Evolutionary conservation across 2,888 invertebrate genomes (phyloP).

Genomic region (Hypercompe scribonia): DNA sequence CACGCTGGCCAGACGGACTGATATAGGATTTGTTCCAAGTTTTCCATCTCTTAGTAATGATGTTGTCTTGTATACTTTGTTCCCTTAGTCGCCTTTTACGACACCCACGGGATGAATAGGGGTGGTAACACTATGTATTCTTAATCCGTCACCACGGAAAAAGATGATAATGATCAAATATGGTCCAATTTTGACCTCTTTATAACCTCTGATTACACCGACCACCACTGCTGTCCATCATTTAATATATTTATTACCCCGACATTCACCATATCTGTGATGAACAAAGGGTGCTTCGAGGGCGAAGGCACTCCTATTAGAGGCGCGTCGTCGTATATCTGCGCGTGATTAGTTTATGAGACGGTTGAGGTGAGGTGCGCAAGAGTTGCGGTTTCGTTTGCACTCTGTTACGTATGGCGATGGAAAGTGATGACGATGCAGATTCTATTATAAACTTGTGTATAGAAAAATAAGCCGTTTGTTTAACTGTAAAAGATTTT

Average conservation of each 20-base stretch:
- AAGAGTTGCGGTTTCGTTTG: slow-evolving; percentile 38
- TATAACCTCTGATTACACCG: background rate
- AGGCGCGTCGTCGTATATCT: slow-evolving; percentile 66
- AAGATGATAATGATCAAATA: too few species aligned
- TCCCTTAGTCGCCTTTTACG: too few species aligned
- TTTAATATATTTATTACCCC: slow-evolving; percentile 6
- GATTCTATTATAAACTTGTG: background rate
- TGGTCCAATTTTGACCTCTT: background rate
- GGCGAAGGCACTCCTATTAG: slow-evolving; percentile 52
- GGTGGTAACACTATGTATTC: too few species aligned
- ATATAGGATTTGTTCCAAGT: too few species aligned
- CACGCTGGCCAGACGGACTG: too few species aligned
- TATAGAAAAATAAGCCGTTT: background rate
- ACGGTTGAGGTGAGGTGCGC: slow-evolving; percentile 52
- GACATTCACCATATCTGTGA: background rate
- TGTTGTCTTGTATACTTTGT: too few species aligned
- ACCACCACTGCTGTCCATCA: background rate
- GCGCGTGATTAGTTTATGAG: slow-evolving; percentile 73
- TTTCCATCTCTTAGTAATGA: too few species aligned
- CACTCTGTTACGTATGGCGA: slow-evolving; percentile 19
- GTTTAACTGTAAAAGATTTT: background rate
- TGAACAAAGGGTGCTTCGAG: slow-evolving; percentile 66
- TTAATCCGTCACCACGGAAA: too few species aligned
- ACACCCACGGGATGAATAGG: too few species aligned
- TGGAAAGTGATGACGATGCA: background rate